phyloP scores from a whole-genome alignment of 1,140 invertebrate species.

The Anastrepha ludens region DNA sequence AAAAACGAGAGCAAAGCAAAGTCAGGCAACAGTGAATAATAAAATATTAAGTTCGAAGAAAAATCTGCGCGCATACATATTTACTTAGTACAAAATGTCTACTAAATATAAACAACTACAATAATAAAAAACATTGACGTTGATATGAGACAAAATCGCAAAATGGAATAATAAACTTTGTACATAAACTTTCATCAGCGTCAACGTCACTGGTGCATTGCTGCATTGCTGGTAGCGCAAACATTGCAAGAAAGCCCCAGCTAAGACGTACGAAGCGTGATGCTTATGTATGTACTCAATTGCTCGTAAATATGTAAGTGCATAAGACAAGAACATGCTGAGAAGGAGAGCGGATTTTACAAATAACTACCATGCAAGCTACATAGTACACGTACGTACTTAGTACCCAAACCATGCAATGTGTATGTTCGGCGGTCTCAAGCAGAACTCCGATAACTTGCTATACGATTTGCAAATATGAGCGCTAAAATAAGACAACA shows the following conservation, averaged over 20 bases:
- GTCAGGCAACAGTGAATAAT: slow-evolving; percentile 1
- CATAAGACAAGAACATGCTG: slow-evolving; percentile 33
- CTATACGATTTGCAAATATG: too few species aligned
- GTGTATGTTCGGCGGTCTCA: neutral
- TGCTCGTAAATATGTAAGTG: neutral
- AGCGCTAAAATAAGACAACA: too few species aligned
- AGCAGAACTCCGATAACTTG: too few species aligned
- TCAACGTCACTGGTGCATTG: slow-evolving; percentile 40
- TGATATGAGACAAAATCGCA: slow-evolving; percentile 8
- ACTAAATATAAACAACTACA: slow-evolving; percentile 47
- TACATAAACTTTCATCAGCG: slow-evolving; percentile 50
- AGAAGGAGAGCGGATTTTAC: slow-evolving; percentile 10
- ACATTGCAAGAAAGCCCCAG: slow-evolving; percentile 1
- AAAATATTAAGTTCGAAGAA: slow-evolving; percentile 38
- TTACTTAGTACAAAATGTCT: neutral
- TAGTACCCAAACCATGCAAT: neutral
- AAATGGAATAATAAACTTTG: slow-evolving; percentile 47
- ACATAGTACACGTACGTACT: neutral
- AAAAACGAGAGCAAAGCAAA: neutral
- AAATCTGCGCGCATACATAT: neutral
- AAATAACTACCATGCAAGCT: slow-evolving; percentile 19
- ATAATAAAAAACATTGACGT: slow-evolving; percentile 49
- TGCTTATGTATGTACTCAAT: neutral
- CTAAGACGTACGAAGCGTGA: neutral
- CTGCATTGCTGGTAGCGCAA: neutral